phyloP scores from a whole-genome alignment of 2,797 vertebrate genomes.

The Sebastiscus albofasciatus region DNA sequence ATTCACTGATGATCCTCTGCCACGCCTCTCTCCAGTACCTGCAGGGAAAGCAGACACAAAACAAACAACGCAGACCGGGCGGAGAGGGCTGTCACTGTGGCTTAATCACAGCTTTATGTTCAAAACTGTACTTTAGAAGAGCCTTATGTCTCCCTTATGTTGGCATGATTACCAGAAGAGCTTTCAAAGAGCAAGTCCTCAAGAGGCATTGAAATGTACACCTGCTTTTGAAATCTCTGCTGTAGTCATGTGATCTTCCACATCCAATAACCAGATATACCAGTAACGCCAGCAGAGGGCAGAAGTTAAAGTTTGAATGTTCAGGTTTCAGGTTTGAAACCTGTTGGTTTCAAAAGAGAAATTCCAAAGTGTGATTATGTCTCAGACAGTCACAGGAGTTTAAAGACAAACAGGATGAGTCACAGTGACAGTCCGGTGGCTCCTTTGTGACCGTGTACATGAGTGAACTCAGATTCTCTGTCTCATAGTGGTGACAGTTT shows the following conservation, averaged over 20 bases:
- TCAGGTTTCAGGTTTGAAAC: not conserved
- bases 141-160: not conserved
- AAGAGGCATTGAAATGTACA: not conserved
- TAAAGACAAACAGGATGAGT: conserved; percentile 8
- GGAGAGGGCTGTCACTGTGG: too few species aligned
- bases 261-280: not conserved
- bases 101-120: too few species aligned
- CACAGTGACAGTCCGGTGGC: not conserved
- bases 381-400: not conserved
- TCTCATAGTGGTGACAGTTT: not conserved
- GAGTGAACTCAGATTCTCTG: not conserved
- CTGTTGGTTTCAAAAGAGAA: not conserved
- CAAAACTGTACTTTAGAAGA: not conserved
- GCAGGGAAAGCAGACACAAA: not conserved
- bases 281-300: conserved; percentile 30
- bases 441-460: not conserved
- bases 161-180: not conserved
- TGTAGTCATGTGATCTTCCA: conserved; percentile 1
- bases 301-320: not conserved
- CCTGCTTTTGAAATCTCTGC: not conserved
- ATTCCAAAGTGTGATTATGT: not conserved
- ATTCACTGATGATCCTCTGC: not conserved
- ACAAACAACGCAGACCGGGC: fast-evolving
- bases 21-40: not conserved
- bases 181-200: not conserved